Conservation (phyloP, 92 coral and sea anemone species). For the Ricordea florida region DNA sequence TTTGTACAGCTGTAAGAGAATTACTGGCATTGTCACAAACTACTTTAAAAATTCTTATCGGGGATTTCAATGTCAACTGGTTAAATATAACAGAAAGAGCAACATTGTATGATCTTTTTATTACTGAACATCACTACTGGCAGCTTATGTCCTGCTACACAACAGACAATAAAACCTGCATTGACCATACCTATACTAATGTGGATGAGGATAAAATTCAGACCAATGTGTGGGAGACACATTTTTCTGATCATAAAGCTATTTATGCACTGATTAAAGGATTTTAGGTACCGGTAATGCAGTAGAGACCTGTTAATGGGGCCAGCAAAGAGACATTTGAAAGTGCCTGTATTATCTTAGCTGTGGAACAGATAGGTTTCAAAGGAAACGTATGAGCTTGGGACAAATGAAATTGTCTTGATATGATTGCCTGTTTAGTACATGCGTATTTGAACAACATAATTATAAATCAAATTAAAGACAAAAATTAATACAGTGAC, state of each 20-base stretch:
- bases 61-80: conserved; percentile 63
- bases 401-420: conserved; percentile 22
- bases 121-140: conserved; percentile 29
- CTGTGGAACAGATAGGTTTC: conserved; percentile 7
- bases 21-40: conserved; percentile 8
- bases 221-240: conserved; percentile 43
- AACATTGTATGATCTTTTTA: conserved; percentile 38
- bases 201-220: conserved; percentile 14
- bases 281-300: conserved; percentile 26
- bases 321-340: conserved; percentile 15
- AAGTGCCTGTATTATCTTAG: conserved; percentile 15
- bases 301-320: conserved; percentile 16
- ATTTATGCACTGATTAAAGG: conserved; percentile 61
- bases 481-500: too few relatives aligned
- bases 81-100: conserved; percentile 29
- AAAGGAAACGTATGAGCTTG: conserved; percentile 8
- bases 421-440: too few relatives aligned
- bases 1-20: background rate
- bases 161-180: conserved; percentile 47
- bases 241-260: conserved; percentile 70
- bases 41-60: conserved; percentile 30
- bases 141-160: conserved; percentile 33
- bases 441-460: too few relatives aligned
- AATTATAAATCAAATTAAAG: too few relatives aligned
- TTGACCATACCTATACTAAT: conserved; percentile 53